A percentile compares a stretch with the other conserved stretches of the same genome.
Evolutionary conservation across 2,888 invertebrate genomes (phyloP).

Genomic region (Mythimna loreyi): DNA sequence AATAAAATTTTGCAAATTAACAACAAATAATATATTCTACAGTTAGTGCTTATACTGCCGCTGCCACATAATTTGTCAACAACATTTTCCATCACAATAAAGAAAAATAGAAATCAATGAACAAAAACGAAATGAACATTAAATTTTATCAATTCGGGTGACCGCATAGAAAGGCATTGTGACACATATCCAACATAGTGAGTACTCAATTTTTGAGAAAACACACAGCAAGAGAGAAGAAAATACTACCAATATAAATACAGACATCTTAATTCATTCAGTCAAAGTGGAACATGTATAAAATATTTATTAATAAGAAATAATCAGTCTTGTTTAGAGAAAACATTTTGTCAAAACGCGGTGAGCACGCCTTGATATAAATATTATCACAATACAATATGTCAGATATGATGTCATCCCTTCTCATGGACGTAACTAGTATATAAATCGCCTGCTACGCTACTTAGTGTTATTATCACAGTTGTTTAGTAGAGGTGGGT

Average conservation of each 20-base stretch:
- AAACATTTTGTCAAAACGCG: conserved; percentile 88
- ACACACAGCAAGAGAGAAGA: conserved; percentile 84
- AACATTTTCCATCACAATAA: conserved; percentile 89
- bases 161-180: conserved; percentile 89
- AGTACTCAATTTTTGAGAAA: conserved; percentile 84
- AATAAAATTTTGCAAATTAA: conserved; percentile 90
- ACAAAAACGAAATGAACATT: conserved; percentile 80
- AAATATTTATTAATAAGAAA: conserved; percentile 91
- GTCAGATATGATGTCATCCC: conserved; percentile 92
- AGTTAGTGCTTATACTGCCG: conserved; percentile 84
- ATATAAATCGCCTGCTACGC: conserved; percentile 91
- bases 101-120: conserved; percentile 84
- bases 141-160: conserved; percentile 86
- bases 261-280: conserved; percentile 90
- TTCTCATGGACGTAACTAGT: conserved; percentile 91
- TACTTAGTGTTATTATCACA: conserved; percentile 92
- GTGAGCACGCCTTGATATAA: conserved; percentile 82
- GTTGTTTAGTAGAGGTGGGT: conserved; percentile 91
- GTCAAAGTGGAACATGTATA: conserved; percentile 90
- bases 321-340: conserved; percentile 92
- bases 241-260: conserved; percentile 88
- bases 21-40: conserved; percentile 87
- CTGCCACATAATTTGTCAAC: conserved; percentile 90
- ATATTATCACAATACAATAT: conserved; percentile 90
- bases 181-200: conserved; percentile 91